Base-by-base conservation (phyloP, 2,113 vertebrate species). In the Stegastes partitus region DNA sequence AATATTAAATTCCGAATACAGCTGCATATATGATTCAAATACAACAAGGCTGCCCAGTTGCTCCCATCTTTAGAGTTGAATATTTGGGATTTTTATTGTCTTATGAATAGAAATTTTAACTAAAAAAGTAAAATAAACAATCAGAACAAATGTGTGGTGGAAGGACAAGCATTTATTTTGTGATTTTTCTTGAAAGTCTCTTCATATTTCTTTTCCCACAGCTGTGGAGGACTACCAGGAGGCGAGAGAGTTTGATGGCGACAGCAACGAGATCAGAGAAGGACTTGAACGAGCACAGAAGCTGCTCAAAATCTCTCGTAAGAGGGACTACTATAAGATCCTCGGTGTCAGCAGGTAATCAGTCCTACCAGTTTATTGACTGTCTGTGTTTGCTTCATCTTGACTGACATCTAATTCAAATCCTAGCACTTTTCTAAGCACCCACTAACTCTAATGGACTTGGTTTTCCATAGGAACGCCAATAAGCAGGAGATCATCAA, bases 241-340 rank as follows among this genome's bases (percentile, higher is more conserved):
- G 75, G 96, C 96, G 0, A 91, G 90, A 53, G 95, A 96, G 83
- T 93, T 96, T 18, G 95, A 96, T 23, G 26, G 77, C 14, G 94
- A 96, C 8, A 96, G 82, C 56, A 91, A 92, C 19, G 94, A 95
- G 23, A 87, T 96, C 12, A 91, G 87, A 73, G 95, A 96, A 47
- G 95, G 96, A 3, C 88, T 96, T 12, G 95, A 96, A 4, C 90
- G 94, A 21, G 95, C 95, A 0, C 95, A 96, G 86, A 96, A 94
- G 67, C 83, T 96, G 3, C 94, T 96, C 4, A 96, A 96, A 81
- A 26, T 95, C 26, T 96, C 95, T 2, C 93, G 89, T 1, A 96
- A 96, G 83, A 91, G 95, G 49, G 95, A 96, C 56, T 96, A 96
- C 84, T 96, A 96, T 79, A 96, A 96, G 86, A 96, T 96, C 82